Evolutionary conservation across 2,888 invertebrate genomes (phyloP), one percentile per base, ranked within the genome.

Genomic region (Rhabditophanes sp.): DNA sequence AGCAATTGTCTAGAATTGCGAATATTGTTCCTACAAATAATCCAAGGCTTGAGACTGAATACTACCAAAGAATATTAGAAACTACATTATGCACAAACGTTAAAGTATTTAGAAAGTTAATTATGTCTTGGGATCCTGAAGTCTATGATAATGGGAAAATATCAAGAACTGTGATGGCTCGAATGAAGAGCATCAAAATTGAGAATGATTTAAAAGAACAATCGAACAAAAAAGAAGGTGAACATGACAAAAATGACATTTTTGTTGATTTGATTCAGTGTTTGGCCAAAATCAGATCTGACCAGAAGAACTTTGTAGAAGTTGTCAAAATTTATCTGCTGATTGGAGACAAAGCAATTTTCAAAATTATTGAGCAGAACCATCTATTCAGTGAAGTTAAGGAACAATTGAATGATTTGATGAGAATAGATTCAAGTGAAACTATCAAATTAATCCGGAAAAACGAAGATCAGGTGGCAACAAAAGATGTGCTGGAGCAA

Each of bases 21-120:
- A 38, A 50, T 33, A 39, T 49, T 17, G 34, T 64, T 2, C 64
- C 64, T 2, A 43, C 46, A 6, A 15, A 31, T 2, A 35, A 42
- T n/a, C 64, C 64, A 3, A 51, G 50, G 35, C 39, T 64, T 23
- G 60, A 64, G 32, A 50, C 64, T 0, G 58, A 58, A 24, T 46
- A 50, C 28, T 63, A 63, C 30, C 53, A 63, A 33, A 33, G 23
- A 1, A 37, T 50, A 5, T 30, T 48, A 20, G 41, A 32, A 3
- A 37, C 39, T 7, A 46, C 48, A 11, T 22, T 48, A 11, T 47
- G 43, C 33, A 31, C 22, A 7, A 26, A 32, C 8, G 33, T 37
- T 3, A 35, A 33, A 15, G 34, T 54, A 11, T 62, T 57, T 39
- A 22, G 42, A 9, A 40, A 38, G 21, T 38, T 57, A n/a, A 47